Base-by-base conservation (phyloP, 2,888 invertebrate species). In the Fragum fragum region DNA sequence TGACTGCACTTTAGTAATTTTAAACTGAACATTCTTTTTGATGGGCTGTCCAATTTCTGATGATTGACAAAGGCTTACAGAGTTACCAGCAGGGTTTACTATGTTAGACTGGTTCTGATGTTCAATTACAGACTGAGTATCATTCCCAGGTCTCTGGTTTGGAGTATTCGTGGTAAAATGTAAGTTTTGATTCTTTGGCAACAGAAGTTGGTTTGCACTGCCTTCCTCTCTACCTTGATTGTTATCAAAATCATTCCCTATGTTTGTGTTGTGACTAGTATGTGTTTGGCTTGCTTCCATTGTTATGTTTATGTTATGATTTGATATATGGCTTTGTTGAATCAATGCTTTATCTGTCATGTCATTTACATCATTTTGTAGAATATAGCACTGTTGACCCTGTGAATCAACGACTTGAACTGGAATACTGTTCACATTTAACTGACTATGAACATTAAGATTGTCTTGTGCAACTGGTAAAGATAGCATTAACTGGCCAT, bases 11-110 rank as follows among this genome's bases (percentile, higher is more conserved):
- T 61, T 26, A 32, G 29, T 61, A 18, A 29, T 32, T n/a, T 61
- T 61, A 32, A 61, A 61, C 61, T 66, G 39, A 2, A 66, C 66
- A 39, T 66, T 66, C 21, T 36, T 39, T 18, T 66, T 57, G 57
- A 3, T 66, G 7, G 21, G 42, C 6, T 42, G 42, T 16, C 32
- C n/a, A 32, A 6, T 61, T 7, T 47, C 18, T 47, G 47, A 47
- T 9, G 16, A 18, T 3, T 47, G 47, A n/a, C 3, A 9, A 5
- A n/a, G 5, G 3, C 14, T 14, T 47, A 47, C 47, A 2, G 47
- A 16, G 14, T 18, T 3, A 18, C 3, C 14, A 14, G 47, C n/a
- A n/a, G 47, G 14, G 2, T n/a, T 47, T 9, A 18, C 47, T 47
- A 47, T n/a, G 14, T 14, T 18, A 18, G 47, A 39, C 23, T 23